phyloP scores from a whole-genome alignment of 2,113 vertebrate genomes.

The Neodon shergylaensis region DNA sequence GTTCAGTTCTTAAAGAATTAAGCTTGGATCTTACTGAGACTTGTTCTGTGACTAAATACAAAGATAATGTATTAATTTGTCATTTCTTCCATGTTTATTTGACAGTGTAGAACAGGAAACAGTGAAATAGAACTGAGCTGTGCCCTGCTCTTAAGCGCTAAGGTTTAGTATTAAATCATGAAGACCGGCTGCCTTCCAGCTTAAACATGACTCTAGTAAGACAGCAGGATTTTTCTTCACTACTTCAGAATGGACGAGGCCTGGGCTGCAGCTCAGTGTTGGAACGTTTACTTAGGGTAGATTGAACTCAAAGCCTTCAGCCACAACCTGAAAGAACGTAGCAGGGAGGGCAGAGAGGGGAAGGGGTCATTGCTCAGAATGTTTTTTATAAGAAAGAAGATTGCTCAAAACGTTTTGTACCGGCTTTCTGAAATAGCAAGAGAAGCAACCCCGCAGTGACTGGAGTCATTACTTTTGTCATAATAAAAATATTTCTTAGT shows the following conservation, averaged over 20 bases:
- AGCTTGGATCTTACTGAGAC: conserved; percentile 12
- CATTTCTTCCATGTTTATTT: neutral
- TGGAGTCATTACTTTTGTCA: conserved; percentile 4
- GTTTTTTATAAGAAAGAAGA: neutral
- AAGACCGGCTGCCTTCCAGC: neutral
- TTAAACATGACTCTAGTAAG: neutral
- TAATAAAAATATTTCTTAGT: conserved; percentile 46
- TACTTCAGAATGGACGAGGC: neutral
- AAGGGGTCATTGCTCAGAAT: neutral
- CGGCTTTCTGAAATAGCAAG: conserved; percentile 36
- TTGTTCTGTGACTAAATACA: conserved; percentile 22
- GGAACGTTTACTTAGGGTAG: neutral
- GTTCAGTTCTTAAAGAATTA: conserved; percentile 32
- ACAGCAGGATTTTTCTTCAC: neutral
- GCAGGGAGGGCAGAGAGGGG: neutral
- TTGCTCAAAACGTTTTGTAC: neutral
- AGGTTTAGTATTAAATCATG: neutral
- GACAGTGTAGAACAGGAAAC: conserved; percentile 8
- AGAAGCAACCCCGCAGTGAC: neutral
- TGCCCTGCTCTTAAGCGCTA: neutral
- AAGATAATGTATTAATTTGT: neutral
- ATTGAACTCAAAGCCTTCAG: neutral
- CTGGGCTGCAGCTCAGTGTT: neutral
- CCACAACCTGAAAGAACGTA: neutral
- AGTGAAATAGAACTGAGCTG: conserved; percentile 37